Base-by-base conservation (phyloP, 2,113 vertebrate species). In the Nicator chloris region DNA sequence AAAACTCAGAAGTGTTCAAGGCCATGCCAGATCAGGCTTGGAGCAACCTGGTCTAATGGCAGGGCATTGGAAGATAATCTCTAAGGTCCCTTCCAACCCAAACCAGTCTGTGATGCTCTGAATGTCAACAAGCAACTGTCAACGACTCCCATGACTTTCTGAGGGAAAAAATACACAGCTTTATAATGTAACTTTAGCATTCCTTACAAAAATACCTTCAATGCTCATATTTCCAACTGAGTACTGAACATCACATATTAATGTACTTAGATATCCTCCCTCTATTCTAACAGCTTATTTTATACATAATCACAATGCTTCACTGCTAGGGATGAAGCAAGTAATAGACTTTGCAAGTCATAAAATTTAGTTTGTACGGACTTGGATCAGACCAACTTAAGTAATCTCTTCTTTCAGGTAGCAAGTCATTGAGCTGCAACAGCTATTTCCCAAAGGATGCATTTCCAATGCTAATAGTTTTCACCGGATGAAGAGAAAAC, bases 201-300 rank as follows among this genome's bases (percentile, higher is more conserved):
- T 53, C 37, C 26, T 53, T 13, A 33, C 5, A 22, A 84, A 39
- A 13, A 10, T 19, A 33, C 7, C 72, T 76, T 54, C 75, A 90
- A 15, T 15, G 42, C 5, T 37, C 0, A 0, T 24, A 22, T 44
- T 71, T 51, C 24, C 30, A 40, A 14, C 5, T 57, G 47, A 71
- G 19, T 33, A 64, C 2, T 3, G 8, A 77, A 68, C 0, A 0
- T 12, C 31, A 37, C 10, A 9, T 7, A 27, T 4, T n/a, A 24
- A 45, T 7, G 6, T 45, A 49, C 9, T 60, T n/a, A 23, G 4
- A 4, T 11, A 66, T 7, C 13, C 8, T 23, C 40, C 28, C 14
- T 69, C 13, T 69, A 8, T 30, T 69, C 11, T 42, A 63, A 21
- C 10, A 80, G 8, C 6, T 60, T 19, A 50, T 20, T 79, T 76